These are phyloP conservation scores for Smittia aterrima DNA, from an alignment of 2,888 invertebrate genomes.

Conservation along the genomic window DNA sequence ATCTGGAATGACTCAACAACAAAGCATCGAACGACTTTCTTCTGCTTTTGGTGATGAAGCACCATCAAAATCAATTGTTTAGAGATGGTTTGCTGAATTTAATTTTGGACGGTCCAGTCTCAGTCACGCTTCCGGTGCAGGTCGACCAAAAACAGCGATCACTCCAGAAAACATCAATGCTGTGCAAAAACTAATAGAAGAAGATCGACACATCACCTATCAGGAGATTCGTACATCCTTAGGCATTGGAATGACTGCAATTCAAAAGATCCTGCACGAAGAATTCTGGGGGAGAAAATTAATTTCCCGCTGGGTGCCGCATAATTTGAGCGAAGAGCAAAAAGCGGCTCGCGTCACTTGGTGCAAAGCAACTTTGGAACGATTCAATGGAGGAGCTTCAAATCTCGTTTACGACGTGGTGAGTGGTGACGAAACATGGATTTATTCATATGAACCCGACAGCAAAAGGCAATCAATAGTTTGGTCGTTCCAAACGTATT, in stretches of 20 bases:
- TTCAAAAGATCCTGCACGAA: conserved; percentile 44
- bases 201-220: conserved; percentile 46
- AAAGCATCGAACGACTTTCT: conserved; percentile 45
- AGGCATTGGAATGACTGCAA: conserved; percentile 44
- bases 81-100: conserved; percentile 45
- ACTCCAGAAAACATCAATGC: conserved; percentile 45
- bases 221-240: conserved; percentile 45
- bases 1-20: conserved; percentile 44
- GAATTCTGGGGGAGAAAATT: conserved; percentile 43
- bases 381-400: conserved; percentile 44
- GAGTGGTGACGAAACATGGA: conserved; percentile 45
- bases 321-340: too few species aligned
- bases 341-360: too few species aligned
- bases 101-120: conserved; percentile 44
- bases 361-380: too few species aligned
- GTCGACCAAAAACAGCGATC: conserved; percentile 43
- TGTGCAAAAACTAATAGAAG: conserved; percentile 45
- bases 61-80: conserved; percentile 44
- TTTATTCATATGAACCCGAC: conserved; percentile 45
- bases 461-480: conserved; percentile 44
- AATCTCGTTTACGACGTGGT: conserved; percentile 44
- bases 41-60: conserved; percentile 45
- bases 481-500: conserved; percentile 43
- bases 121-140: conserved; percentile 44
- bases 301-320: conserved; percentile 19